Evolutionary conservation across 2,113 vertebrate genomes (phyloP), one percentile per base, ranked within the genome.

Genomic region (Toxotes chatareus): DNA sequence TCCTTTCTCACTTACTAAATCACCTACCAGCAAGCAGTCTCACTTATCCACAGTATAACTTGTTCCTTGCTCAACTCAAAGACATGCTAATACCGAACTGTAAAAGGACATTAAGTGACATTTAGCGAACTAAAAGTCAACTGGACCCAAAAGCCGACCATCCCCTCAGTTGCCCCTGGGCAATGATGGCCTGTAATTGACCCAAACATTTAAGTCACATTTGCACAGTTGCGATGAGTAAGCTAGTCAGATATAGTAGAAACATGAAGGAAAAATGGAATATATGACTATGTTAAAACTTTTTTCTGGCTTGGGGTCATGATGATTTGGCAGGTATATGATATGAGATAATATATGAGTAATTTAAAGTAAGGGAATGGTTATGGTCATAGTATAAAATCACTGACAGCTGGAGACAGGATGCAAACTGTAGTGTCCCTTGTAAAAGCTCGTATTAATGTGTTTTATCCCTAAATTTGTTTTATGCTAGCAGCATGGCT

Each of bases 31-130:
- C 47, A 63, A 21, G n/a, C 4, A 32, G n/a, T 51, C 0, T 27
- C 38, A 63, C 17, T 82, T 57, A 12, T 23, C 46, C 40, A 19
- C 67, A 55, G 7, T 6, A 27, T 55, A 11, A 32, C 14, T 12
- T 17, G 23, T 13, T 34, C 38, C 46, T 16, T 14, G 36, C 11
- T 47, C 19, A 16, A 10, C 19, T 59, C 12, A 56, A 13, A 47
- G 23, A 70, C 32, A 7, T 47, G 27, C 51, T 75, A 36, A 80
- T 36, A 17, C 12, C 27, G 13, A 61, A 31, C 46, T 66, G 23
- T 56, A 21, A 67, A 76, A 61, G 17, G 32, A 21, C 34, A 57
- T n/a, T 49, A 56, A 42, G 19, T 62, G 64, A 36, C 53, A 72
- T 76, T 76, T 67, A 42, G 31, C 4, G 4, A 47, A 17, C 27